A percentile compares a stretch with the other conserved stretches of the same genome.
Evolutionary conservation across 2,888 invertebrate species (phyloP).

Genomic region (Galeruca laticollis): DNA sequence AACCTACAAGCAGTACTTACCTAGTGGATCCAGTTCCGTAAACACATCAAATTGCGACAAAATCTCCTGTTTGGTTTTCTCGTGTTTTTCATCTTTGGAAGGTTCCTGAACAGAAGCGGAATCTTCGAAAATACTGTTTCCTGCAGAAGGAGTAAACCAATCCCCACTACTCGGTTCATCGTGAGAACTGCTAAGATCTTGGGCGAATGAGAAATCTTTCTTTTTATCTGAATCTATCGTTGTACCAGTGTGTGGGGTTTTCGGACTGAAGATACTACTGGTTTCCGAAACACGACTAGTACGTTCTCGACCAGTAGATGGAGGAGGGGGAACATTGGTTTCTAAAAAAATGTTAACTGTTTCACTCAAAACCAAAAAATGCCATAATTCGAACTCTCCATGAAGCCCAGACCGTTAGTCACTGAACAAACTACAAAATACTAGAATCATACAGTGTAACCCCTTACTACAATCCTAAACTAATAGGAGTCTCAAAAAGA

Average conservation of each 20-base stretch:
- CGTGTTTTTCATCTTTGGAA: constrained; percentile 62
- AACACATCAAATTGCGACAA: constrained; percentile 82
- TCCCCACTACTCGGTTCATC: constrained; percentile 63
- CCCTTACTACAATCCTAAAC: no score
- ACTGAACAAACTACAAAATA: no score
- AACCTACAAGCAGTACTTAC: constrained; percentile 69
- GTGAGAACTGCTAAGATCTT: constrained; percentile 58
- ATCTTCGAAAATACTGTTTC: constrained; percentile 63
- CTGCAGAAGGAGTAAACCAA: constrained; percentile 62
- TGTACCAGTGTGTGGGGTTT: constrained; percentile 61
- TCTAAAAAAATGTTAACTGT: constrained; percentile 47
- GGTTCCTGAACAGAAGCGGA: constrained; percentile 51
- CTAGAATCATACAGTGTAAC: no score
- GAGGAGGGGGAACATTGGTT: constrained; percentile 61
- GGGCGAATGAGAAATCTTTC: constrained; percentile 56
- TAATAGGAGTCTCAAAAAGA: no score
- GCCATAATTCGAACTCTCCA: no score
- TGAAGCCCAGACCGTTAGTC: no score
- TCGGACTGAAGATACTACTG: constrained; percentile 63
- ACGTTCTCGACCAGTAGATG: constrained; percentile 58
- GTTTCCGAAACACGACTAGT: constrained; percentile 60
- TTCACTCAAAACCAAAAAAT: no score
- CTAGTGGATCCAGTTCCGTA: constrained; percentile 93
- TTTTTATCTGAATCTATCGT: constrained; percentile 53
- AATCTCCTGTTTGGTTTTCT: constrained; percentile 63